Conservation (phyloP, 1,140 invertebrate species). For the Triops longicaudatus region DNA sequence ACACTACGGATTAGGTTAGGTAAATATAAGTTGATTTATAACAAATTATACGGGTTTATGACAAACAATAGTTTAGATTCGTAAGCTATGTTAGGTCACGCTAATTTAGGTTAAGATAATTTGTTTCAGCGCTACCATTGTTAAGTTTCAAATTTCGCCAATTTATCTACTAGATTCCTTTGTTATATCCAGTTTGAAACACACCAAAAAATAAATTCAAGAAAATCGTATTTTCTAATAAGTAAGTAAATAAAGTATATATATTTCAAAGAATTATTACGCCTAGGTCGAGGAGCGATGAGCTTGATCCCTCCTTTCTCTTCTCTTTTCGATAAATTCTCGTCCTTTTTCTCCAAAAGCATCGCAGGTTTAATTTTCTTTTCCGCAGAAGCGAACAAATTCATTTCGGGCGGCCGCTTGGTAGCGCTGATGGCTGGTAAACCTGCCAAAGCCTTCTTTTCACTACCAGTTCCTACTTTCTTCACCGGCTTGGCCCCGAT, state of each 20-base stretch:
- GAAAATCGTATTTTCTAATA: neutral
- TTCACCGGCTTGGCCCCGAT: constrained; percentile 40
- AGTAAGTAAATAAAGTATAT: neutral
- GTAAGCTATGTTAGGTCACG: too few relatives aligned
- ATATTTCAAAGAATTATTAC: constrained; percentile 54
- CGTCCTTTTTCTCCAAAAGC: constrained; percentile 32
- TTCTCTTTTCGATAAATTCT: constrained; percentile 41
- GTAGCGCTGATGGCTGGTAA: constrained; percentile 9
- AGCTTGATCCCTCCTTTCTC: constrained; percentile 71
- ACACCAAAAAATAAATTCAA: neutral
- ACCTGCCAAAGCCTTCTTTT: constrained; percentile 32
- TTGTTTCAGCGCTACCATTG: too few relatives aligned
- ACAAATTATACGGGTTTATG: too few relatives aligned
- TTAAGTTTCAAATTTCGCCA: too few relatives aligned
- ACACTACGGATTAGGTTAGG: too few relatives aligned
- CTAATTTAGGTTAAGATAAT: too few relatives aligned
- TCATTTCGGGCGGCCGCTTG: constrained; percentile 25
- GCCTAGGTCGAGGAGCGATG: constrained; percentile 75
- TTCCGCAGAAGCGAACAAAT: constrained; percentile 46
- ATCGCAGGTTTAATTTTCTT: constrained; percentile 60
- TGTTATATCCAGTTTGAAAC: too few relatives aligned
- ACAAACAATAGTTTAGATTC: too few relatives aligned
- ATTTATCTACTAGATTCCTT: too few relatives aligned
- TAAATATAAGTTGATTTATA: too few relatives aligned
- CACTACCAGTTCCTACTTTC: constrained; percentile 48